Base-by-base conservation (phyloP, 1,140 invertebrate species). In the Drosophila mayri region DNA sequence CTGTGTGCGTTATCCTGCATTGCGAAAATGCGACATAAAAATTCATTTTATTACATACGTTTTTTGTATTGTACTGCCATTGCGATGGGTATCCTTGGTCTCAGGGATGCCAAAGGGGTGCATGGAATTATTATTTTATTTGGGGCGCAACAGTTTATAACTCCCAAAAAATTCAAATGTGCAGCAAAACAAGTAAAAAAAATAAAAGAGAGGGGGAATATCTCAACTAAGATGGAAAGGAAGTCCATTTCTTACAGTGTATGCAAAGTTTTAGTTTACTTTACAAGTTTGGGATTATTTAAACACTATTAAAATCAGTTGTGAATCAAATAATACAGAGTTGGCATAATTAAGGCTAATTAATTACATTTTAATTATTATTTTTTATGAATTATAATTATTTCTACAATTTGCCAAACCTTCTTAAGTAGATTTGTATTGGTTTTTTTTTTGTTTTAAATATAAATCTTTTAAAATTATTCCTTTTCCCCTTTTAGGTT, bases 21-120 rank as follows among this genome's bases (percentile, higher is more conserved):
- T 90, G 86, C 81, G 81, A 84, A 85, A 87, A 88, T 87, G 84
- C 67, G 76, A 81, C 84, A 88, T 87, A 87, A 88, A 87, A 88
- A 84, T 87, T 87, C 85, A 87, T 87, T 88, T 88, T 87, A 90
- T 81, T 66, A 68, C 76, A 75, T 80, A 70, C 80, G 80, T 74
- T 65, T 60, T 59, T 88, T 77, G 86, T 88, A 84, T 88, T 88
- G 76, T 72, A 28, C 41, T 41, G 58, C 66, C 37, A 20, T 49
- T 64, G 54, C 47, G 57, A 49, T 47, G 57, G 43, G 66, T 58
- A 28, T 32, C 44, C 22, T 43, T 54, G 32, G 38, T 11, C 30
- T 32, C 14, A 9, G 11, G 6, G n/a, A n/a, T 12, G 32, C 8
- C 32, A 22, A 38, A 37, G 3, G 37, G 28, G n/a, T 61, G 59